Percentiles rank a stretch among this genome's conserved stretches.
These are phyloP conservation scores for Alviniconcha strummeri DNA, from an alignment of 2,888 invertebrate species.

Conservation along the genomic window DNA sequence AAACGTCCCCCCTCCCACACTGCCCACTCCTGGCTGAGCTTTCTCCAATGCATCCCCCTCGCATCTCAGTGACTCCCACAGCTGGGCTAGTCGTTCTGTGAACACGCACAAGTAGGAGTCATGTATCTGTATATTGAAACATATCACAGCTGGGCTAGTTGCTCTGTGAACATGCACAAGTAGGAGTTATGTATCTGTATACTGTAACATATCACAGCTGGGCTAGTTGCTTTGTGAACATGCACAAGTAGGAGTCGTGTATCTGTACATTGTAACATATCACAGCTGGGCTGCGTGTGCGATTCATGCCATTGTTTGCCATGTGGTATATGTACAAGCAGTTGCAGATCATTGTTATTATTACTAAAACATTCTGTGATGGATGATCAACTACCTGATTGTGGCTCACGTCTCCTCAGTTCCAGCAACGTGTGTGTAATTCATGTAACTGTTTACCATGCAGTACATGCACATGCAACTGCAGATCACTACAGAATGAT, in stretches of 20 bases:
- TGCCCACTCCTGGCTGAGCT: slow-evolving; percentile 27
- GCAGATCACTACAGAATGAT: too few relatives aligned
- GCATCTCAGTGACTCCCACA: slow-evolving; percentile 28
- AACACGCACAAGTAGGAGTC: neutral
- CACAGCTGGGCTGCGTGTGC: slow-evolving; percentile 15
- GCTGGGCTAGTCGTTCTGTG: slow-evolving; percentile 26
- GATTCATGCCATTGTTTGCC: too few relatives aligned
- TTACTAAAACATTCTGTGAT: too few relatives aligned
- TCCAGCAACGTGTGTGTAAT: too few relatives aligned
- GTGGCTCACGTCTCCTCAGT: too few relatives aligned
- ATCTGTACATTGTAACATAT: too few relatives aligned
- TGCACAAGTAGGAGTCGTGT: neutral
- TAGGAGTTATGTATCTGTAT: neutral
- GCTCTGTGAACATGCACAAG: slow-evolving; percentile 1
- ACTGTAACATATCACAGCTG: slow-evolving; percentile 13
- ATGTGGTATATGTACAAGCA: too few relatives aligned
- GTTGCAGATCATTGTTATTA: too few relatives aligned
- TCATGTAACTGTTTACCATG: too few relatives aligned
- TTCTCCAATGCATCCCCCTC: slow-evolving; percentile 1
- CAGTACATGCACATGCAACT: too few relatives aligned
- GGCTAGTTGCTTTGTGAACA: slow-evolving; percentile 18
- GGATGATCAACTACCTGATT: too few relatives aligned
- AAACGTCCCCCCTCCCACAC: slow-evolving; percentile 72
- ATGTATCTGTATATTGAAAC: too few relatives aligned
- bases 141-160: slow-evolving; percentile 26